Evolutionary conservation across 2,113 vertebrate genomes (phyloP).

Genomic region (Neolamprologus kungweensis): DNA sequence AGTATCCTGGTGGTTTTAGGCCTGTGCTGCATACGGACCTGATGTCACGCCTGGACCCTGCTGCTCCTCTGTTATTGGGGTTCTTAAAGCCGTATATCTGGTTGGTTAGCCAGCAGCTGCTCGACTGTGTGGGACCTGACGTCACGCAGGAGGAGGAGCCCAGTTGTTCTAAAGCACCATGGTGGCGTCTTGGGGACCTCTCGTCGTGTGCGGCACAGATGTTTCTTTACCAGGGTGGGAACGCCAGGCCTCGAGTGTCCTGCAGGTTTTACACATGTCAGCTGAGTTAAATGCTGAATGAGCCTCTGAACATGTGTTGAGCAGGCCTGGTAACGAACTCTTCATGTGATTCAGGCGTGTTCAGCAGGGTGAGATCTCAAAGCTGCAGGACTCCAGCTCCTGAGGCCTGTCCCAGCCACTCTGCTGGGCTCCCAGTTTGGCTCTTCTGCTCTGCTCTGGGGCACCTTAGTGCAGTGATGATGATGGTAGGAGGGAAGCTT

Average conservation of each 20-base stretch:
- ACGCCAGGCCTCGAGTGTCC: fast-evolving
- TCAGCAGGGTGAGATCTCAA: background rate
- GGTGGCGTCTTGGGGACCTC: fast-evolving
- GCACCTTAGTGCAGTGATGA: fast-evolving
- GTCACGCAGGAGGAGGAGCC: background rate
- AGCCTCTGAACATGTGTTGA: background rate
- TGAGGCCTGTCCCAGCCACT: background rate
- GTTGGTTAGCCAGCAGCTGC: background rate
- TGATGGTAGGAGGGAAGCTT: fast-evolving
- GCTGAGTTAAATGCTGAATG: background rate
- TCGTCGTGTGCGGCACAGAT: fast-evolving
- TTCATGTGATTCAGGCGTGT: fast-evolving
- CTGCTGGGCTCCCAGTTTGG: background rate
- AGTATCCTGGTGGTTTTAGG: background rate
- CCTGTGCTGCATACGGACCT: fast-evolving
- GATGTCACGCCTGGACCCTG: fast-evolving
- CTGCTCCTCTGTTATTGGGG: fast-evolving
- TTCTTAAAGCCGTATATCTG: fast-evolving
- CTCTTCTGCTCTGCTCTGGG: fast-evolving
- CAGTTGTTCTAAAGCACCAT: fast-evolving
- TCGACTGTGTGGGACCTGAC: fast-evolving
- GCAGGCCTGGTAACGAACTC: fast-evolving
- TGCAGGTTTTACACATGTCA: background rate
- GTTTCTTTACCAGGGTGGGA: background rate
- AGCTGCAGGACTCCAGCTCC: too few species aligned